Evolutionary conservation across 2,888 invertebrate genomes (phyloP).

Genomic region (Drosophila nr. perissopoda): DNA sequence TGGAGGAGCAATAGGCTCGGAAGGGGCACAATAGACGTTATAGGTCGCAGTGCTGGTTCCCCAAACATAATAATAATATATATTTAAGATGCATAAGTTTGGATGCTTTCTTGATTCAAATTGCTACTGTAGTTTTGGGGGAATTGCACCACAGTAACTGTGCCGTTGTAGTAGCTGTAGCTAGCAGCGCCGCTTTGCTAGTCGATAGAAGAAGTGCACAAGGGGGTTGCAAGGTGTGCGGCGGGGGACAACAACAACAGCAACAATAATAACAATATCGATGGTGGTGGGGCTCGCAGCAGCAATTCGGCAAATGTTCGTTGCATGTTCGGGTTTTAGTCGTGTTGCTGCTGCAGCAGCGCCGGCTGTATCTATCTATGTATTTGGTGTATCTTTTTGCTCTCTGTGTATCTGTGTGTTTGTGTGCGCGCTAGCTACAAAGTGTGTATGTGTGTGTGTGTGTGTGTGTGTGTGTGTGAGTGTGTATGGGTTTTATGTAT

Average conservation of each 20-base stretch:
- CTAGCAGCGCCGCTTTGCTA: slow-evolving; percentile 56
- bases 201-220: slow-evolving; percentile 56
- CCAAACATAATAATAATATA: background rate
- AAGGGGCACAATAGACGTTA: no score
- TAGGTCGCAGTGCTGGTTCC: no score
- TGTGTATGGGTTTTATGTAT: slow-evolving; percentile 27
- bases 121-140: background rate
- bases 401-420: slow-evolving; percentile 23
- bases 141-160: slow-evolving; percentile 46
- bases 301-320: slow-evolving; percentile 73
- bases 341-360: slow-evolving; percentile 50
- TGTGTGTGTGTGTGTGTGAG: slow-evolving; percentile 20
- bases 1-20: no score
- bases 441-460: slow-evolving; percentile 7
- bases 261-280: slow-evolving; percentile 23
- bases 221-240: slow-evolving; percentile 59
- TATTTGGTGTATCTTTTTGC: slow-evolving; percentile 64
- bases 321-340: slow-evolving; percentile 57
- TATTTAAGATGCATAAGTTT: background rate
- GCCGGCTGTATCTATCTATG: slow-evolving; percentile 40
- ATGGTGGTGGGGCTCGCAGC: slow-evolving; percentile 7
- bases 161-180: slow-evolving; percentile 45
- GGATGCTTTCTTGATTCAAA: background rate
- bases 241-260: slow-evolving; percentile 31
- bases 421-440: no score